Base-by-base conservation (phyloP, 2,888 invertebrate species). In the Ceriagrion tenellum region DNA sequence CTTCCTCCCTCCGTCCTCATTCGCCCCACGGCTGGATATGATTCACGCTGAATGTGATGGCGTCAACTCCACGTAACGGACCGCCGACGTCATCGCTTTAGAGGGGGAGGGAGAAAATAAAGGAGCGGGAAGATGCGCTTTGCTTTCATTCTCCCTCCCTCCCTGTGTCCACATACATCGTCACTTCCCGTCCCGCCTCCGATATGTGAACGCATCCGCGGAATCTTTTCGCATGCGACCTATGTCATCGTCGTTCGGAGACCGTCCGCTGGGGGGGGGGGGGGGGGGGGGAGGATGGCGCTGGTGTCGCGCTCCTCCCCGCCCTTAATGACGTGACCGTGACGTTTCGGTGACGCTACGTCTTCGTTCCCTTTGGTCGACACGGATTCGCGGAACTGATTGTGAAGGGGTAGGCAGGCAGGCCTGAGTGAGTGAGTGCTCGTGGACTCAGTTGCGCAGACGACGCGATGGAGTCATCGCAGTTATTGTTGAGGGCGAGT, bases 261-360 rank as follows among this genome's bases (percentile, higher is more conserved):
- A 20, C 20, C 59, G 81, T 81, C 81, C 18, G 35, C 35, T 35
- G 10, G 81, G 13, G 16, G 16, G 13, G 35, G 30, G 0, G 10
- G 81, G 12, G 81, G 35, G 13, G 16, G 35, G 81, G 35, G 81
- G 81, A 1, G 81, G 35, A 18, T 0, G 35, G 81, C 18, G 81
- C 16, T 4, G 12, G 13, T 13, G 81, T 30, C 81, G 30, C 81
- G 47, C 47, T 47, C 47, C 47, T 47, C 18, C 74, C 74, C 30
- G 81, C 26, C 26, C 35, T 81, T 47, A 47, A 47, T 47, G 81
- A 81, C 81, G 81, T 35, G 35, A 26, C 81, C 81, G 81, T 81
- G 81, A 81, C 81, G 81, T 81, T 81, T 81, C 81, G 35, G 81
- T 81, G 81, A 81, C 81, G 81, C 35, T 12, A 35, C 81, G 81